Evolutionary conservation across 2,113 vertebrate genomes (phyloP).

Genomic region (Neolamprologus fasciatus): DNA sequence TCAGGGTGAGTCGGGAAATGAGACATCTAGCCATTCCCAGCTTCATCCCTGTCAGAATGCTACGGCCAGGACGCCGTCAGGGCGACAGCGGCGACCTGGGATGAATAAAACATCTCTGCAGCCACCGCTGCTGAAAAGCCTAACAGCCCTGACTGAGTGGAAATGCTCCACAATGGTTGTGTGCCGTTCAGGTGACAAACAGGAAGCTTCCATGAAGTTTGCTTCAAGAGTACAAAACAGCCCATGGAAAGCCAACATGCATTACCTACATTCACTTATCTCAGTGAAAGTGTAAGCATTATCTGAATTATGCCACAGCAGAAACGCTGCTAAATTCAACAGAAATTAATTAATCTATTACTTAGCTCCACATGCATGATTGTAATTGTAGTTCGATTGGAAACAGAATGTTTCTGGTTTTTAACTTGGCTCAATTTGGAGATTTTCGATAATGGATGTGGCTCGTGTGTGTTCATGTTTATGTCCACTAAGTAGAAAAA

Average conservation of each 20-base stretch:
- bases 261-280: neutral
- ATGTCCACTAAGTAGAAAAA: neutral
- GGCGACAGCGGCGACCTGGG: neutral
- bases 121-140: neutral
- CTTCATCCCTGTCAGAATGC: constrained; percentile 22
- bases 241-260: neutral
- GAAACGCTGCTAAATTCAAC: neutral
- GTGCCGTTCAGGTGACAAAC: neutral
- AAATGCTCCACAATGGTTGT: neutral
- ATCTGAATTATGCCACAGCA: neutral
- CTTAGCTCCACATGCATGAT: neutral
- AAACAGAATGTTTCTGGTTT: neutral
- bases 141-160: neutral
- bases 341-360: neutral
- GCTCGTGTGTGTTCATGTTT: neutral
- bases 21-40: constrained; percentile 15
- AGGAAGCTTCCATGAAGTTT: neutral
- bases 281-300: neutral
- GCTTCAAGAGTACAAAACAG: neutral
- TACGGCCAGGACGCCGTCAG: neutral
- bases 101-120: constrained; percentile 50
- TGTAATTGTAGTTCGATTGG: neutral
- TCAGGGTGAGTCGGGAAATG: constrained; percentile 34
- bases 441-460: neutral
- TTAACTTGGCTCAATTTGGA: neutral